phyloP scores from a whole-genome alignment of 2,888 invertebrate species.

The Lasioglossum morio region DNA sequence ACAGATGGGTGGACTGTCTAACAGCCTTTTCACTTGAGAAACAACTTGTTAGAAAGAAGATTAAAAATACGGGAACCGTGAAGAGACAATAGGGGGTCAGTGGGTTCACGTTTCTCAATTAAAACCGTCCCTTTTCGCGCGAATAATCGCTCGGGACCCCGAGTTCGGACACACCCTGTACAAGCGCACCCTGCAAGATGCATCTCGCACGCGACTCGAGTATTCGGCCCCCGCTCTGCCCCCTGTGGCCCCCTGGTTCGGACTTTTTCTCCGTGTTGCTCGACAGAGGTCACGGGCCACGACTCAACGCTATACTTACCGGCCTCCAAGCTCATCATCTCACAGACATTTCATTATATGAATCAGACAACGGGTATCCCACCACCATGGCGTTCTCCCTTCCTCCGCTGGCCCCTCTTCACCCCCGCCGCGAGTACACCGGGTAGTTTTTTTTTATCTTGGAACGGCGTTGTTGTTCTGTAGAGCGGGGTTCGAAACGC shows the following conservation, averaged over 20 bases:
- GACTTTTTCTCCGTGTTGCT: conserved; percentile 52
- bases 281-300: conserved; percentile 77
- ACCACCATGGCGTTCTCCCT: conserved; percentile 46
- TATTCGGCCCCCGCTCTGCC: conserved; percentile 44
- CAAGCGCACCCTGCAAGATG: conserved; percentile 50
- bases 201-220: conserved; percentile 73
- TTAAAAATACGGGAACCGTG: neutral
- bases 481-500: neutral
- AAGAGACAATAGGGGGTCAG: neutral
- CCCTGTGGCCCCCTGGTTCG: neutral
- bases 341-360: conserved; percentile 81
- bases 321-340: conserved; percentile 80
- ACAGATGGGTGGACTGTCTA: neutral
- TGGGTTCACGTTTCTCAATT: conserved; percentile 3
- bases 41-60: neutral
- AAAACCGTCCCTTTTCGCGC: conserved; percentile 12
- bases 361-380: conserved; percentile 79
- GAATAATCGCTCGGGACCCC: neutral
- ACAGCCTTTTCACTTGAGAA: neutral
- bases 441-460: neutral
- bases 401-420: conserved; percentile 14
- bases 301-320: conserved; percentile 81
- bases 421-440: conserved; percentile 22
- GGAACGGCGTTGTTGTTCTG: conserved; percentile 31
- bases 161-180: conserved; percentile 9